These are phyloP conservation scores for Dusona sp. DNA, from an alignment of 2,888 invertebrate species.

Conservation along the genomic window DNA sequence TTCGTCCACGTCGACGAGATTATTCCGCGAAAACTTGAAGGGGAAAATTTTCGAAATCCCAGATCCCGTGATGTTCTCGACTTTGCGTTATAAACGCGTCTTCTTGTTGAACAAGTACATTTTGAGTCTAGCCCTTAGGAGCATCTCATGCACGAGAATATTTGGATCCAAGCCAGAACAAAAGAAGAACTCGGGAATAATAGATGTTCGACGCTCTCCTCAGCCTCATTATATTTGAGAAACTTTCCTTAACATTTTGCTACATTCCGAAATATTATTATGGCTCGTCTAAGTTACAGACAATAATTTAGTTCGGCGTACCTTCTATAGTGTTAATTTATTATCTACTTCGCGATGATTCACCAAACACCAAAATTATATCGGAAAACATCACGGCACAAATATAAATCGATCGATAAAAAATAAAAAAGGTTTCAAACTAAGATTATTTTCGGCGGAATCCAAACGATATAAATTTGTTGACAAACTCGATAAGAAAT, in stretches of 20 bases:
- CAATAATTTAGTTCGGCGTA: constrained; percentile 7
- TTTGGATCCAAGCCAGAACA: constrained; percentile 53
- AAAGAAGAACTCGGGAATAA: constrained; percentile 55
- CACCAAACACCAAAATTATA: neutral
- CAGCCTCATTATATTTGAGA: constrained; percentile 19
- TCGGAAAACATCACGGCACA: neutral
- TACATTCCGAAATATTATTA: constrained; percentile 38
- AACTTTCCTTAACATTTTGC: constrained; percentile 33
- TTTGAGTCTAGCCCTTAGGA: constrained; percentile 25
- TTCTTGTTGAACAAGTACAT: constrained; percentile 41
- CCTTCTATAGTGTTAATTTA: neutral
- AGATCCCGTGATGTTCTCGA: neutral
- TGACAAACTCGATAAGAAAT: neutral
- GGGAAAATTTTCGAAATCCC: constrained; percentile 42
- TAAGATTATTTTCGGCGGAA: neutral
- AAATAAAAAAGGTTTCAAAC: neutral
- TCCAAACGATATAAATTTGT: constrained; percentile 1
- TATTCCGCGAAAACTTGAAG: constrained; percentile 29
- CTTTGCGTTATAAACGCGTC: constrained; percentile 16
- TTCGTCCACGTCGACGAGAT: constrained; percentile 35
- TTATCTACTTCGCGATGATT: neutral
- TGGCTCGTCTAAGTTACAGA: constrained; percentile 3
- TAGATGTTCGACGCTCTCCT: constrained; percentile 20
- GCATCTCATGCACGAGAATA: constrained; percentile 38
- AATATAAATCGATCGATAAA: neutral